Evolutionary conservation across 2,888 invertebrate species (phyloP).

Genomic region (Drosophila pegasa): DNA sequence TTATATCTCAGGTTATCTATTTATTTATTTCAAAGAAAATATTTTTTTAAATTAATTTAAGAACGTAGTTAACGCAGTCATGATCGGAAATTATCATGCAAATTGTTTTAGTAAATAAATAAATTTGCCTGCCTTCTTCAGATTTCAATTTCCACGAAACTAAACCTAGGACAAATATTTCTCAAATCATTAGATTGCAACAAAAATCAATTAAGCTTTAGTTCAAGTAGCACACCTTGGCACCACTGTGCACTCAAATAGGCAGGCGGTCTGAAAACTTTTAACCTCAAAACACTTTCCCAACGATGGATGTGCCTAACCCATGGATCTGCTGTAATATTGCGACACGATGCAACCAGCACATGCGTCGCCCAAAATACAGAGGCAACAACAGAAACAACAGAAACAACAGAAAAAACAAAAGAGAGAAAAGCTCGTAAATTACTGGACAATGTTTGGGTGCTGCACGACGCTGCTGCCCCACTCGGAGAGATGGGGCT

Average conservation of each 20-base stretch:
- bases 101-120: too few relatives aligned
- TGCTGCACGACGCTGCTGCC: slow-evolving; percentile 12
- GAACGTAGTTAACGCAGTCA: too few relatives aligned
- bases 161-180: too few relatives aligned
- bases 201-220: not conserved
- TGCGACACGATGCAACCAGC: slow-evolving; percentile 72
- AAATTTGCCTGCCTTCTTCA: too few relatives aligned
- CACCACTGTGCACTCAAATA: slow-evolving; percentile 27
- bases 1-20: too few relatives aligned
- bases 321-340: slow-evolving; percentile 48
- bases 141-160: too few relatives aligned
- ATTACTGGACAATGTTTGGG: slow-evolving; percentile 72
- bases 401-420: not conserved
- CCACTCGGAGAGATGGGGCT: slow-evolving; percentile 6
- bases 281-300: slow-evolving; percentile 74
- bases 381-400: not conserved
- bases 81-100: too few relatives aligned
- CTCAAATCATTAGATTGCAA: too few relatives aligned
- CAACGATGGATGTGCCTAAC: slow-evolving; percentile 47
- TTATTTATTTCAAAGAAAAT: too few relatives aligned
- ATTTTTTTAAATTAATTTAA: too few relatives aligned
- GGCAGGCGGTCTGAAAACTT: slow-evolving; percentile 52
- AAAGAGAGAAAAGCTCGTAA: slow-evolving; percentile 68
- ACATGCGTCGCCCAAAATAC: slow-evolving; percentile 61
- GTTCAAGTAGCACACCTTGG: not conserved